Conservation (phyloP, 2,888 invertebrate species). For the Beris morrisii region DNA sequence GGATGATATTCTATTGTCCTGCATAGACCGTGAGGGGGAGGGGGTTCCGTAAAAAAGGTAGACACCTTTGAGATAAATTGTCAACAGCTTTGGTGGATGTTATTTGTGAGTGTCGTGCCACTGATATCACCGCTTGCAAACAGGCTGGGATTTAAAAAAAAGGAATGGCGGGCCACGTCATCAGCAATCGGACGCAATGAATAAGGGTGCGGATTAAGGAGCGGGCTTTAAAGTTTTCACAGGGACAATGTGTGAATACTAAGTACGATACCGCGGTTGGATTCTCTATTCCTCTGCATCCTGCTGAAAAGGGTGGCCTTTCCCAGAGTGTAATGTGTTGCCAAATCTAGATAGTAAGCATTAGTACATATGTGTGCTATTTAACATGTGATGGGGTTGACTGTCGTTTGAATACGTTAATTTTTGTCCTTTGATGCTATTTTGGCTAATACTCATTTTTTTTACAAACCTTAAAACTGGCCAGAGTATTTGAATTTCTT, state of each 20-base stretch:
- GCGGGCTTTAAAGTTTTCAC: constrained; percentile 3
- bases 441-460: too few relatives aligned
- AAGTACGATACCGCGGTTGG: constrained; percentile 10
- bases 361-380: constrained; percentile 15
- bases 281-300: too few relatives aligned
- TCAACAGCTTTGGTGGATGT: constrained; percentile 5
- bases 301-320: too few relatives aligned
- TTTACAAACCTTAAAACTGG: too few relatives aligned
- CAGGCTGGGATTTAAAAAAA: too few relatives aligned
- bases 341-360: constrained; percentile 12
- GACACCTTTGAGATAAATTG: constrained; percentile 15
- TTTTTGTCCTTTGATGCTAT: constrained; percentile 17
- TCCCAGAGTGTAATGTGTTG: too few relatives aligned
- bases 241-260: constrained; percentile 29
- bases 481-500: too few relatives aligned
- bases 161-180: too few relatives aligned
- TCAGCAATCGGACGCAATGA: too few relatives aligned
- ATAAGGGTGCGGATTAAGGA: too few relatives aligned
- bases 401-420: constrained; percentile 25
- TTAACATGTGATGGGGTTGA: constrained; percentile 9
- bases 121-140: too few relatives aligned
- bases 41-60: background rate
- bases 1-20: background rate
- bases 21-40: background rate
- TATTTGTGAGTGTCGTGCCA: background rate